Evolutionary conservation across 2,888 invertebrate species (phyloP).

Genomic region (Ditula angustiorana): DNA sequence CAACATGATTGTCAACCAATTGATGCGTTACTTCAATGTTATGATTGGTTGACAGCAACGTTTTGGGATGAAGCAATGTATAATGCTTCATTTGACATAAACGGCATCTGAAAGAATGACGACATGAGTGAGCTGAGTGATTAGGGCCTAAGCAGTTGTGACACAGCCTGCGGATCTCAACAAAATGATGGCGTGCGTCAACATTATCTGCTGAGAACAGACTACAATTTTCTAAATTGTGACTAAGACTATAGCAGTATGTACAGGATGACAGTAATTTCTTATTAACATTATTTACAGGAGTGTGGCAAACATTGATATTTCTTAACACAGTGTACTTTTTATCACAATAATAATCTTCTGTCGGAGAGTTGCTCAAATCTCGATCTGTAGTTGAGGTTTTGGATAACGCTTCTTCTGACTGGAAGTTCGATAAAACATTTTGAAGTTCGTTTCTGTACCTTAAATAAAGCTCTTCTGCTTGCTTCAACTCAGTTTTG

Average conservation of each 20-base stretch:
- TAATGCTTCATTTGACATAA: not conserved
- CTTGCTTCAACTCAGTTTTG: not conserved
- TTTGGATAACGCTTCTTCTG: not conserved
- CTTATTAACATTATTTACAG: not conserved
- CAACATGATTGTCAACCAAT: not conserved
- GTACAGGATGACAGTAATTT: not conserved
- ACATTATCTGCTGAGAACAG: not conserved
- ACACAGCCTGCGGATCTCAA: not conserved
- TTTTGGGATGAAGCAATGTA: not conserved
- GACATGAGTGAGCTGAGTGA: not conserved
- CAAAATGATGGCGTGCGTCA: not conserved
- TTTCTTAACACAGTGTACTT: not conserved
- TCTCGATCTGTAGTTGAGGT: not conserved
- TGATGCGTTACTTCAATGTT: not conserved
- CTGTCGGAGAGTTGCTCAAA: not conserved
- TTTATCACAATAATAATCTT: not conserved
- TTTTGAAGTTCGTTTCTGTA: not conserved
- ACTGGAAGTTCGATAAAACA: not conserved
- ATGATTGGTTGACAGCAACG: not conserved
- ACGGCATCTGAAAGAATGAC: slow-evolving; percentile 1
- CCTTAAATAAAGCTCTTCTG: not conserved
- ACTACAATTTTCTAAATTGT: not conserved
- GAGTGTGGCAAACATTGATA: not conserved
- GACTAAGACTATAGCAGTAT: not conserved
- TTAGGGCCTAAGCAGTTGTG: not conserved